These are phyloP conservation scores for Pluvianellus socialis DNA, from an alignment of 2,113 vertebrate genomes.

Conservation along the genomic window DNA sequence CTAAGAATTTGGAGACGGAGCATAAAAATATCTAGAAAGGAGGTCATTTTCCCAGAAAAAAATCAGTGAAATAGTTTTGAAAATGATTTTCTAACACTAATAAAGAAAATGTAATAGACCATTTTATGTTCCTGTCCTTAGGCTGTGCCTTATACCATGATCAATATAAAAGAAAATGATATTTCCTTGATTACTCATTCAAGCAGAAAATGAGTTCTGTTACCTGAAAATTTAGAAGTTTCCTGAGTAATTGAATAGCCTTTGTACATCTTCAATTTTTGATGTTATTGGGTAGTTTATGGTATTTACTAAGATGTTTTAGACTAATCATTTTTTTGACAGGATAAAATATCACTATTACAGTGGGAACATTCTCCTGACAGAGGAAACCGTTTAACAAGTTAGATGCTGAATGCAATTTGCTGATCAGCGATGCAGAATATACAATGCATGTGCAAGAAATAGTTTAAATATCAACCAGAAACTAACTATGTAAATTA, in stretches of 20 bases:
- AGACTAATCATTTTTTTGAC: conserved; percentile 59
- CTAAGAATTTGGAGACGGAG: background rate
- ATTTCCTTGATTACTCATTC: conserved; percentile 66
- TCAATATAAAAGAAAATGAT: conserved; percentile 60
- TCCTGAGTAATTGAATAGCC: conserved; percentile 45
- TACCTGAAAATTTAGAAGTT: conserved; percentile 57
- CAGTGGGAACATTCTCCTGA: conserved; percentile 35
- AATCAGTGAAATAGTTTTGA: conserved; percentile 54
- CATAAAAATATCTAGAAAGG: conserved; percentile 36
- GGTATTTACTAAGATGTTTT: conserved; percentile 59
- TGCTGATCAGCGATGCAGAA: background rate
- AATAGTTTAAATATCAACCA: conserved; percentile 60
- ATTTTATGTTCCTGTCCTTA: conserved; percentile 55
- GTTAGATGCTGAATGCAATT: conserved; percentile 52
- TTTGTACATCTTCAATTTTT: conserved; percentile 63
- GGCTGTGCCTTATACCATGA: conserved; percentile 28
- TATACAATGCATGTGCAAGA: conserved; percentile 24
- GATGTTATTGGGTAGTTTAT: conserved; percentile 58
- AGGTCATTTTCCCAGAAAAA: conserved; percentile 17
- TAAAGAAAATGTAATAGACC: conserved; percentile 61
- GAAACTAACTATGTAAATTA: conserved; percentile 32
- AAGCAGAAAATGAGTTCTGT: conserved; percentile 64
- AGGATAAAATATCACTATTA: conserved; percentile 62
- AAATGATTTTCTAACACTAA: conserved; percentile 55
- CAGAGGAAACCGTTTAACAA: conserved; percentile 49